phyloP scores from a whole-genome alignment of 2,113 vertebrate genomes.

The Misgurnus anguillicaudatus region DNA sequence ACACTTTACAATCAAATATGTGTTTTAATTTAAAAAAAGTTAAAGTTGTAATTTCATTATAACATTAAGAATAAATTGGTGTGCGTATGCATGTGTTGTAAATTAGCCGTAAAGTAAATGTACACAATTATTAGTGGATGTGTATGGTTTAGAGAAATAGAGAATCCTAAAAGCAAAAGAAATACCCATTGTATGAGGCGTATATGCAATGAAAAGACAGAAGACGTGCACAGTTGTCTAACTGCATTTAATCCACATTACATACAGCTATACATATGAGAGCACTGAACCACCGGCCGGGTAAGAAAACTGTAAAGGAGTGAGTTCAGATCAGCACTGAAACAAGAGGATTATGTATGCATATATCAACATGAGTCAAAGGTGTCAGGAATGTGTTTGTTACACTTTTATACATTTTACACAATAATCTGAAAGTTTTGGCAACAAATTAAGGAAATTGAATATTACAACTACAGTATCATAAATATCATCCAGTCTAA shows the following conservation, averaged over 20 bases:
- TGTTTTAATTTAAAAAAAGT: too few species aligned
- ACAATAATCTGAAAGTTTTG: background rate
- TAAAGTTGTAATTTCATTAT: too few species aligned
- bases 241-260: constrained; percentile 82
- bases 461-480: too few species aligned
- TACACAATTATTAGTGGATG: too few species aligned
- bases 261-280: constrained; percentile 78
- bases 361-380: constrained; percentile 53
- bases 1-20: too few species aligned
- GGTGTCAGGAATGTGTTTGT: constrained; percentile 41
- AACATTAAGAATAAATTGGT: too few species aligned
- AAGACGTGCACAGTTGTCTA: constrained; percentile 72
- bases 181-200: too few species aligned
- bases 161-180: too few species aligned
- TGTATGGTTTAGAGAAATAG: too few species aligned
- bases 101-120: too few species aligned
- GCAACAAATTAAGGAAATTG: background rate
- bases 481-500: too few species aligned
- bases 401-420: background rate
- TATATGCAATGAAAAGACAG: constrained; percentile 15
- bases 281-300: constrained; percentile 75
- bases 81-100: too few species aligned
- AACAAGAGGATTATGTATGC: constrained; percentile 41
- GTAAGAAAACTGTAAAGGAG: constrained; percentile 62
- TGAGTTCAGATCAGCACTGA: constrained; percentile 3